These are phyloP conservation scores for Oenanthe melanoleuca DNA, from an alignment of 2,113 vertebrate genomes.

Conservation along the genomic window DNA sequence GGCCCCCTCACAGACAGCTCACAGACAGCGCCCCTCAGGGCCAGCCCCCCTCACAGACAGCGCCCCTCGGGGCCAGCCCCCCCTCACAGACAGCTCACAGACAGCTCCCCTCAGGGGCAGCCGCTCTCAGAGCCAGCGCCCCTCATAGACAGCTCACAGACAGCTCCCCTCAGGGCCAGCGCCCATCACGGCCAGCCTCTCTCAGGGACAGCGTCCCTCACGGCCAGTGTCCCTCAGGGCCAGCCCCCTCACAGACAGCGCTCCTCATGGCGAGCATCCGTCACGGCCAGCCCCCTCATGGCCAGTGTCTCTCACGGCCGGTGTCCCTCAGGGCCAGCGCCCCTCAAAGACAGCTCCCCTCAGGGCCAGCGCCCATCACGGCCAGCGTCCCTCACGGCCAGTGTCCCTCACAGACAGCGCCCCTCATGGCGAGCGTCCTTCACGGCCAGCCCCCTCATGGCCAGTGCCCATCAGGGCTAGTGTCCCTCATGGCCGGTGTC, in stretches of 20 bases:
- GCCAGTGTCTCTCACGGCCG: too few relatives aligned
- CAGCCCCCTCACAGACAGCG: too few relatives aligned
- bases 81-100: too few relatives aligned
- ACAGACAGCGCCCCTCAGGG: too few relatives aligned
- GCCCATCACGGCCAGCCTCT: too few relatives aligned
- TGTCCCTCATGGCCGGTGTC: fast-evolving
- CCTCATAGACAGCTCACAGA: neutral
- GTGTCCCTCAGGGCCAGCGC: too few relatives aligned
- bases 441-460: neutral
- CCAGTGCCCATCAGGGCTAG: fast-evolving
- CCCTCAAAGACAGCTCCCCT: too few relatives aligned
- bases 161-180: fast-evolving
- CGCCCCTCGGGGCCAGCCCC: too few relatives aligned
- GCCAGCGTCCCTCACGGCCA: fast-evolving
- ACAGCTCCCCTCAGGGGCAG: fast-evolving
- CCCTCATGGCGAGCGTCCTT: fast-evolving
- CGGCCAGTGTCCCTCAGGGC: too few relatives aligned
- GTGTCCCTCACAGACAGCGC: fast-evolving
- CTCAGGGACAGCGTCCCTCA: too few relatives aligned
- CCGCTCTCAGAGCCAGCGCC: fast-evolving
- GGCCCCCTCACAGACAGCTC: fast-evolving
- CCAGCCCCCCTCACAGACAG: too few relatives aligned
- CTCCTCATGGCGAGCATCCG: too few relatives aligned
- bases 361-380: fast-evolving
- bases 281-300: neutral